Conservation (phyloP, 1,140 invertebrate genomes). For the Drosophila punjabiensis region DNA sequence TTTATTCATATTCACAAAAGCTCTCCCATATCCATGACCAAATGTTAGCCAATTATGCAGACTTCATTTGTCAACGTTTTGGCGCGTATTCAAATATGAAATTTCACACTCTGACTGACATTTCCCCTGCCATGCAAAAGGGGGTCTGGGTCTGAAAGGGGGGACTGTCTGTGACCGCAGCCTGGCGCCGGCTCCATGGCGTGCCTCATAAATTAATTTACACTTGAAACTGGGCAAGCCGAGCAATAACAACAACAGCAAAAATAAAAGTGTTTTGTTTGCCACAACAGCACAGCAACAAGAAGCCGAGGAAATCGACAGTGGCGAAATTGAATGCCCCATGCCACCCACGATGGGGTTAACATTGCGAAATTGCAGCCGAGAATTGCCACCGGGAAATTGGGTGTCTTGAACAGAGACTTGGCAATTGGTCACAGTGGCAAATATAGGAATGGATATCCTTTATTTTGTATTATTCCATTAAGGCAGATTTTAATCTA, state of each 20-base stretch:
- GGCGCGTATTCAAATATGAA: slow-evolving; percentile 72
- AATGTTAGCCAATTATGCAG: slow-evolving; percentile 72
- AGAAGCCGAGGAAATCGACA: slow-evolving; percentile 18
- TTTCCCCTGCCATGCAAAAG: slow-evolving; percentile 55
- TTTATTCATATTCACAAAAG: slow-evolving; percentile 6
- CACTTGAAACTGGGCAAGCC: slow-evolving; percentile 74
- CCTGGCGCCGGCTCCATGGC: slow-evolving; percentile 67
- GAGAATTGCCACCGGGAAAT: slow-evolving; percentile 23
- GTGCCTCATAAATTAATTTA: slow-evolving; percentile 83
- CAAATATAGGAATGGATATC: not conserved
- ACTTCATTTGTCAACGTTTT: slow-evolving; percentile 70
- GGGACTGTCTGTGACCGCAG: slow-evolving; percentile 50
- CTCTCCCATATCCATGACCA: slow-evolving; percentile 34
- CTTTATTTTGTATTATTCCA: not conserved
- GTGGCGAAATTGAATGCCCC: slow-evolving; percentile 38
- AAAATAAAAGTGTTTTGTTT: slow-evolving; percentile 55
- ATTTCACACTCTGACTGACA: slow-evolving; percentile 80
- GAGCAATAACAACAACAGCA: slow-evolving; percentile 53
- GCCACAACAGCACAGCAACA: slow-evolving; percentile 23
- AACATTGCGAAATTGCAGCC: slow-evolving; percentile 38
- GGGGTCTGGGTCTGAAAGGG: not conserved
- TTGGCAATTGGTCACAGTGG: not conserved
- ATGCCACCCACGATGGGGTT: slow-evolving; percentile 45
- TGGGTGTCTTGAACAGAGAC: slow-evolving; percentile 21
- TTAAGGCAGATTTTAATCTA: not conserved